Evolutionary conservation across 37 sponge, comb jelly and placozoan species (phyloP), one percentile per base, ranked within the genome.

Genomic region (Theonella swinhoei): DNA sequence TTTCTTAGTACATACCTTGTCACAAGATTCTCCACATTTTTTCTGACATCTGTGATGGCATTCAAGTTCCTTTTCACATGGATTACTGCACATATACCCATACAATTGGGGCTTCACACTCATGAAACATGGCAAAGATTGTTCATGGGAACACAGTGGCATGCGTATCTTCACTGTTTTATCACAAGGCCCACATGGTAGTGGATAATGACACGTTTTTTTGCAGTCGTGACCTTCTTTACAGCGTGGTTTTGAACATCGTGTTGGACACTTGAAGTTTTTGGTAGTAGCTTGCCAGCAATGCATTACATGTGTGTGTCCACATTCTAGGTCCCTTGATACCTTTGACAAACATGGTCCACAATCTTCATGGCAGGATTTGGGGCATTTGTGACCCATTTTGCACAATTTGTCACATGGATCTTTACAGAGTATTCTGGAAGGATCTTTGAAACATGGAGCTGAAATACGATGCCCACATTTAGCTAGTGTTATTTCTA

Each of bases 1-100:
- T 47, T 47, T 14, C 14, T 47, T 47, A 14, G 7, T 14, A 47
- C 54, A 47, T 47, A 47, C 54, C 14, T 25, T 38, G 0, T 22
- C 40, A 69, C 94, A 94, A 17, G 72, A 64, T 47, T 74, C 59
- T 4, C 91, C 76, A 80, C 94, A 94, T 39, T 36, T 78, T 0
- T 24, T 76, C 22, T 70, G 74, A 54, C 94, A 94, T 23, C 31
- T 61, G 60, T 91, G 88, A 1, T 77, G 71, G 74, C 84, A 91
- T 39, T 71, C 40, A 0, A 75, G 47, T 29, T 26, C 62, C 76
- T 66, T 82, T 47, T 63, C 59, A 70, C 91, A 91, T 4, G 87
- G 89, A 14, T 62, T 76, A 1, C 66, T 25, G 14, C 54, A 47
- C n/a, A n/a, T n/a, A n/a, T n/a, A n/a, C 7, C 11, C 11, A 17